Base-by-base conservation (phyloP, 2,888 invertebrate genomes). In the Cryptus viduatorius region DNA sequence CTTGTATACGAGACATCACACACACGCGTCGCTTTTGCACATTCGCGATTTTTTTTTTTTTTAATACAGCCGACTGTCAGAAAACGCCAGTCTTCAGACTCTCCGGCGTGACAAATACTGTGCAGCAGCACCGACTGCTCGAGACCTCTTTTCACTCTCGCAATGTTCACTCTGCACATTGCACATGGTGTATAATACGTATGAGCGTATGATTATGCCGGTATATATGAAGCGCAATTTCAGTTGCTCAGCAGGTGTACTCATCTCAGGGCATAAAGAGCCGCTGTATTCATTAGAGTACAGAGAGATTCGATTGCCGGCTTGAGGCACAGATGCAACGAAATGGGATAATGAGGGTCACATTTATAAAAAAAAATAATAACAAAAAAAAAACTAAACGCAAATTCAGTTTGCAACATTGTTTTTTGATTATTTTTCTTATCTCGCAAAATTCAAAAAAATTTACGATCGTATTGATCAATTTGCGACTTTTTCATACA, bases 51-150 rank as follows among this genome's bases (percentile, higher is more conserved):
- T 65, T 56, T 56, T 56, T 16, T 31, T 72, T n/a, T 53, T 42
- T 31, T 29, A 12, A 14, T 59, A 31, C 31, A 4, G 31, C 5
- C 56, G 72, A 59, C 59, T 53, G 69, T 53, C 69, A 71, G 68
- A 69, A 37, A 37, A 29, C 68, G 16, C 50, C 29, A 31, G 50
- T 31, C 5, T 29, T 31, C 31, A 61, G 37, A 16, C 53, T 71
- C 69, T 50, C 37, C 1, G 69, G 69, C 69, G 37, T 71, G 69
- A 71, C 69, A 71, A 71, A 71, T 71, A 31, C 37, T 19, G 19
- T 19, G 16, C 68, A 69, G 68, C 50, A 48, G 69, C 69, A 53
- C 44, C 61, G 31, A 53, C 69, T 5, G 37, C 31, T 24, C 56
- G 24, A 50, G 50, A 16, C 37, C 19, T 37, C 53, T 24, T 71